Conservation (phyloP, 2,888 invertebrate genomes). For the Cephus nigrinus region DNA sequence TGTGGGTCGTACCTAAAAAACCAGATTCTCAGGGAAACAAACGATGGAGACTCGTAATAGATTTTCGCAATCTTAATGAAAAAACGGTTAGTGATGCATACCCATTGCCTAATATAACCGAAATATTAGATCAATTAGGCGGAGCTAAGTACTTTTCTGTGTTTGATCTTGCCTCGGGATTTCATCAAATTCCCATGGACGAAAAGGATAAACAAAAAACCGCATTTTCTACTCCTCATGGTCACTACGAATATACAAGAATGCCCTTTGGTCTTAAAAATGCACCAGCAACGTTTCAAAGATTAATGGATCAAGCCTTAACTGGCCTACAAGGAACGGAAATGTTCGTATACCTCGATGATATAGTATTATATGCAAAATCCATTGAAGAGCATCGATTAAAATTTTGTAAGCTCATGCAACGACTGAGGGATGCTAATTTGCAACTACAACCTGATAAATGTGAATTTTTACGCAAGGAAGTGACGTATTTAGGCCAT, state of each 20-base stretch:
- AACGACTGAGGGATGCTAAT: slow-evolving; percentile 9
- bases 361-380: slow-evolving; percentile 5
- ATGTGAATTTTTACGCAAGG: slow-evolving; percentile 9
- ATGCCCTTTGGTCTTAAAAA: slow-evolving; percentile 7
- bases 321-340: slow-evolving; percentile 1
- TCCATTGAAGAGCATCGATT: slow-evolving; percentile 2
- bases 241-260: background rate
- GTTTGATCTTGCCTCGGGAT: slow-evolving; percentile 6
- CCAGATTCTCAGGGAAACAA: slow-evolving; percentile 29
- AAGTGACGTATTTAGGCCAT: slow-evolving; percentile 11
- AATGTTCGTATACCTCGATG: slow-evolving; percentile 3
- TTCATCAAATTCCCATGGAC: slow-evolving; percentile 4
- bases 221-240: slow-evolving; percentile 1
- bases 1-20: slow-evolving; percentile 53
- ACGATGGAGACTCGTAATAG: slow-evolving; percentile 37
- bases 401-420: background rate
- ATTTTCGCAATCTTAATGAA: slow-evolving; percentile 42
- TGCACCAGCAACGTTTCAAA: slow-evolving; percentile 4
- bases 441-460: slow-evolving; percentile 3
- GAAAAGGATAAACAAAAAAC: slow-evolving; percentile 5
- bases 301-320: slow-evolving; percentile 1
- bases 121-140: slow-evolving; percentile 40
- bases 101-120: slow-evolving; percentile 39
- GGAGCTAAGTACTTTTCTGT: slow-evolving; percentile 21
- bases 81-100: slow-evolving; percentile 41